A percentile compares a stretch with the other conserved stretches of the same genome.
Conservation (phyloP, 2,888 invertebrate genomes). For the Metellina segmentata region DNA sequence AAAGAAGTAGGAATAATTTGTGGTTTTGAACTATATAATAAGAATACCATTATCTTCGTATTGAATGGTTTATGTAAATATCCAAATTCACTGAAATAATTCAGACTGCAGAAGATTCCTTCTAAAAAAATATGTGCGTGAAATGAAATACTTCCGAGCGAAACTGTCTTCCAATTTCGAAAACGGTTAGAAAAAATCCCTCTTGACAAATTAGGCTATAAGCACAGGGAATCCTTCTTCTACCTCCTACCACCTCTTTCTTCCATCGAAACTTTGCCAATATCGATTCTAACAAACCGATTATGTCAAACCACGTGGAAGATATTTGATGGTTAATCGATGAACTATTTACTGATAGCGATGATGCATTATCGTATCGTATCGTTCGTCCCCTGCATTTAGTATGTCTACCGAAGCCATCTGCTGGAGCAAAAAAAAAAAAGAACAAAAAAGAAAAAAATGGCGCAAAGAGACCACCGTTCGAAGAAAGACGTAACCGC, state of each 20-base stretch:
- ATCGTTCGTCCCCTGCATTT: not conserved
- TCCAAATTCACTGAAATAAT: not conserved
- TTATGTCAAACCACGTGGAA: slow-evolving; percentile 53
- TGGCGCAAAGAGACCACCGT: not conserved
- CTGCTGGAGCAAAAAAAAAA: slow-evolving; percentile 10
- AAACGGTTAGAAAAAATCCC: slow-evolving; percentile 2
- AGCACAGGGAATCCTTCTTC: slow-evolving; percentile 25
- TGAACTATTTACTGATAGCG: slow-evolving; percentile 55
- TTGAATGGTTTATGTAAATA: no score
- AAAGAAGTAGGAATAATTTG: no score
- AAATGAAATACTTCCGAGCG: not conserved
- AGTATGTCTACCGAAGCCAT: slow-evolving; percentile 20
- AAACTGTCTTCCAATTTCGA: slow-evolving; percentile 27
- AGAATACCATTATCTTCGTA: no score
- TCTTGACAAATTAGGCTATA: slow-evolving; percentile 64
- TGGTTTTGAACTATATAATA: no score
- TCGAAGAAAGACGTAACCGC: slow-evolving; percentile 21
- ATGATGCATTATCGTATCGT: slow-evolving; percentile 60
- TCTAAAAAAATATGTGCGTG: not conserved
- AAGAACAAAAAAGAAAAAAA: not conserved
- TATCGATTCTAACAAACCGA: slow-evolving; percentile 48
- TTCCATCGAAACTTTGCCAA: slow-evolving; percentile 19
- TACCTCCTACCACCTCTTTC: not conserved
- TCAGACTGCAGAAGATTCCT: not conserved
- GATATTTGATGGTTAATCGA: slow-evolving; percentile 58